Percentiles rank a stretch among this genome's conserved stretches.
phyloP scores from a whole-genome alignment of 2,888 invertebrate species.

The Ashinkailepas kermadecensis region DNA sequence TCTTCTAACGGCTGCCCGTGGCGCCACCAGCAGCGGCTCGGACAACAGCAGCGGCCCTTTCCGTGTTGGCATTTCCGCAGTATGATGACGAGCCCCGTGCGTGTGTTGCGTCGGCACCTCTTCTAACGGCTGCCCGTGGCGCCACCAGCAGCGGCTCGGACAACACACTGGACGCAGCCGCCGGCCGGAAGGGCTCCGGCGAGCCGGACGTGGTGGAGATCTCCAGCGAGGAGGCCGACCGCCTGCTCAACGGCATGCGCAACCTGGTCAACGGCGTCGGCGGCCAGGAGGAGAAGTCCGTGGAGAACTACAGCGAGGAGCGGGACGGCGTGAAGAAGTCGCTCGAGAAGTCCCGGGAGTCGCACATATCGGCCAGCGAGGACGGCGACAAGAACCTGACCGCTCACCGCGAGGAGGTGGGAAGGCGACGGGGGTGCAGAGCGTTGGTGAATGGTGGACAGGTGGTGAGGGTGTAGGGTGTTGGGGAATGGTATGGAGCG shows the following conservation, averaged over 20 bases:
- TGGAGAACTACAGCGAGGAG: conserved; percentile 19
- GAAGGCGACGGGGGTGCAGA: too few relatives aligned
- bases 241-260: neutral
- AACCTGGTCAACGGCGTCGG: conserved; percentile 15
- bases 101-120: too few relatives aligned
- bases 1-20: neutral
- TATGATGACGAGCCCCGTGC: too few relatives aligned
- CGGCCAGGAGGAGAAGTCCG: neutral
- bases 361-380: conserved; percentile 5
- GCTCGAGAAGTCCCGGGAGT: neutral
- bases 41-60: too few relatives aligned
- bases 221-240: conserved; percentile 9
- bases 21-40: neutral
- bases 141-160: neutral
- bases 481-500: too few relatives aligned
- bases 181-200: neutral
- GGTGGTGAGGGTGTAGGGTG: too few relatives aligned
- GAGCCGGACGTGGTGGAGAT: conserved; percentile 23
- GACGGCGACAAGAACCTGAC: neutral
- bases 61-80: too few relatives aligned
- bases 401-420: conserved; percentile 5
- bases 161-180: neutral
- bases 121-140: neutral
- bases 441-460: too few relatives aligned
- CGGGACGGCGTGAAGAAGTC: neutral